Percentiles rank a stretch among this genome's conserved stretches.
Conservation (phyloP, 92 coral and sea anemone species). For the Parazoanthus atlanticus region DNA sequence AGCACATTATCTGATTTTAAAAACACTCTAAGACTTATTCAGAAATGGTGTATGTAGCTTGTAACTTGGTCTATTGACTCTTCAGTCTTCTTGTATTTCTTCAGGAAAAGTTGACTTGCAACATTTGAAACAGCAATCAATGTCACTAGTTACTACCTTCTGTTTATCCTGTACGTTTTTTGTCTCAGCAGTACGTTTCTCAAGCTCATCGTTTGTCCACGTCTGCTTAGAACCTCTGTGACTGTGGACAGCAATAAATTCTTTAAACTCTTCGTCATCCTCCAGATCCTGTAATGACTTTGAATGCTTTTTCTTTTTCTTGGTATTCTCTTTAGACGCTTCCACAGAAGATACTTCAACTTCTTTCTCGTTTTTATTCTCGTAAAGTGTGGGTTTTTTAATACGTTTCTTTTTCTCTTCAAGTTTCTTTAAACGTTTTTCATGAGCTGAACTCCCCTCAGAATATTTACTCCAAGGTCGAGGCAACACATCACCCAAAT, state of each 20-base stretch:
- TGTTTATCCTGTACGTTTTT: neutral
- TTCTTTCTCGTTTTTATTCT: slow-evolving; percentile 17
- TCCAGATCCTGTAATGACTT: slow-evolving; percentile 65
- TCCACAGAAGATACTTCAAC: slow-evolving; percentile 22
- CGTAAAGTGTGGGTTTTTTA: slow-evolving; percentile 1
- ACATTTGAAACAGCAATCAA: neutral
- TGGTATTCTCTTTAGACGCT: slow-evolving; percentile 11
- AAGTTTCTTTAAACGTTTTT: slow-evolving; percentile 58
- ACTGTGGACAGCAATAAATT: slow-evolving; percentile 83
- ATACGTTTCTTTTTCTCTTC: slow-evolving; percentile 32
- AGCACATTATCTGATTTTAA: too few relatives aligned
- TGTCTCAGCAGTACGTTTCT: neutral
- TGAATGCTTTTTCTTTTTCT: slow-evolving; percentile 59
- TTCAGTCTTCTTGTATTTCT: too few relatives aligned
- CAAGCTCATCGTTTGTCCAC: slow-evolving; percentile 69
- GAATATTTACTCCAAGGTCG: slow-evolving; percentile 98
- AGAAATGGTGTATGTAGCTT: too few relatives aligned
- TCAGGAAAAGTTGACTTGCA: too few relatives aligned
- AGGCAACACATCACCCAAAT: slow-evolving; percentile 74
- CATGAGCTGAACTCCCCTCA: slow-evolving; percentile 89
- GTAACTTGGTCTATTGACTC: too few relatives aligned
- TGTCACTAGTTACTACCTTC: neutral
- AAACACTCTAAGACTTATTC: too few relatives aligned
- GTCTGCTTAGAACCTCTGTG: slow-evolving; percentile 66
- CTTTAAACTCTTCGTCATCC: slow-evolving; percentile 78